Conservation (phyloP, 1,140 invertebrate species). For the Latrodectus geometricus region DNA sequence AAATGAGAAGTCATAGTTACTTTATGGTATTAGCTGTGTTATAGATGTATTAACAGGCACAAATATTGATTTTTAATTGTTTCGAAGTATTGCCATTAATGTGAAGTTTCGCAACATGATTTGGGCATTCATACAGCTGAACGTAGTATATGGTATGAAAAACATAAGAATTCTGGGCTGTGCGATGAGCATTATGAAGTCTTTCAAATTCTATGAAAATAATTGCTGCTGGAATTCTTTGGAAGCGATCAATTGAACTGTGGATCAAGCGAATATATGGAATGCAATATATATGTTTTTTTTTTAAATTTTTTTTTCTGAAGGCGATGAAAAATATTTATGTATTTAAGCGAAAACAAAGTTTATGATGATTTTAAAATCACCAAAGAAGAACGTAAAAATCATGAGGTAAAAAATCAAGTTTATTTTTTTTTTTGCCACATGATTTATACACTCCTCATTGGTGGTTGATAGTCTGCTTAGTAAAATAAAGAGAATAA, state of each 20-base stretch:
- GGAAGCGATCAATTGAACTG: neutral
- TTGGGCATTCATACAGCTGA: neutral
- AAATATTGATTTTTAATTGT: conserved; percentile 5
- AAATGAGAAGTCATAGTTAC: neutral
- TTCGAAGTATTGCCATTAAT: neutral
- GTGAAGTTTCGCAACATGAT: too few species aligned
- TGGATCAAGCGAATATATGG: neutral
- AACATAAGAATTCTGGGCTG: neutral
- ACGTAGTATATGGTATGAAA: neutral
- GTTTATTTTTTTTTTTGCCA: too few species aligned
- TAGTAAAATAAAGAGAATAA: neutral
- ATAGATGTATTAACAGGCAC: neutral
- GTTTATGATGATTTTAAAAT: neutral
- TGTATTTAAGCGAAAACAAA: neutral
- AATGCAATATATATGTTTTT: too few species aligned
- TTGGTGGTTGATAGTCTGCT: neutral
- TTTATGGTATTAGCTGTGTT: neutral
- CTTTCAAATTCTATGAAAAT: neutral
- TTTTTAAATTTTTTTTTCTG: neutral
- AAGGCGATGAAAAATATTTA: neutral
- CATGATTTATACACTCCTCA: neutral
- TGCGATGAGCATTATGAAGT: neutral
- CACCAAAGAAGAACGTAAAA: neutral
- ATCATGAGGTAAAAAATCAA: too few species aligned
- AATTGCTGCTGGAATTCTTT: neutral